Conservation (phyloP, 2,888 invertebrate species). For the Artemia sinica region DNA sequence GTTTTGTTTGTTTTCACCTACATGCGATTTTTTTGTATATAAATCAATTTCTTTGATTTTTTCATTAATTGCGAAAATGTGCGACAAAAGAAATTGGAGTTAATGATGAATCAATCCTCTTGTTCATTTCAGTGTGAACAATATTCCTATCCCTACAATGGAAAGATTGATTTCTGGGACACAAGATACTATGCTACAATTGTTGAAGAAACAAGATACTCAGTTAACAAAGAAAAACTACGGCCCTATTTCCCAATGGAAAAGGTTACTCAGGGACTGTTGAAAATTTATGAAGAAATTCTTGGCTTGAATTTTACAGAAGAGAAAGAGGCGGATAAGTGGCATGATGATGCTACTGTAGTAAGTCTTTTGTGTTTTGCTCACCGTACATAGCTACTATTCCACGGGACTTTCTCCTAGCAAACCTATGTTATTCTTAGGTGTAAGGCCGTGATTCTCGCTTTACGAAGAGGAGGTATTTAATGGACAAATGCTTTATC, state of each 20-base stretch:
- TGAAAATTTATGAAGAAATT: constrained; percentile 36
- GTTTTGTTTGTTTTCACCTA: no score
- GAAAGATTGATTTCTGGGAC: constrained; percentile 35
- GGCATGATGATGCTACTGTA: constrained; percentile 35
- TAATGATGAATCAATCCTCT: no score
- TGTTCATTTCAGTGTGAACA: constrained; percentile 31
- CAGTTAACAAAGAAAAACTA: constrained; percentile 35
- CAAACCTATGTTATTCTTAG: constrained; percentile 16
- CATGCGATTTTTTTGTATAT: no score
- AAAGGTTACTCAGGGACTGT: constrained; percentile 34
- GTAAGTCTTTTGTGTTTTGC: constrained; percentile 27
- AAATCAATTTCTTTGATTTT: no score
- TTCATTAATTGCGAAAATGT: no score
- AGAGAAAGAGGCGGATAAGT: constrained; percentile 32
- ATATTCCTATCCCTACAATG: constrained; percentile 32
- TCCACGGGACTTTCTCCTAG: constrained; percentile 6
- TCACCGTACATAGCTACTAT: not conserved
- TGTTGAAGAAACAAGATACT: constrained; percentile 34
- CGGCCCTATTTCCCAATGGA: constrained; percentile 37
- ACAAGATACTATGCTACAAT: constrained; percentile 34
- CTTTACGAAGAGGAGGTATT: no score
- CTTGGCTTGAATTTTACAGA: constrained; percentile 33
- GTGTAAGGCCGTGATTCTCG: no score
- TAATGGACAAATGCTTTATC: no score
- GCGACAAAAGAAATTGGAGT: no score